Conservation (phyloP, 2,797 vertebrate genomes). For the Rhynchotus rufescens region DNA sequence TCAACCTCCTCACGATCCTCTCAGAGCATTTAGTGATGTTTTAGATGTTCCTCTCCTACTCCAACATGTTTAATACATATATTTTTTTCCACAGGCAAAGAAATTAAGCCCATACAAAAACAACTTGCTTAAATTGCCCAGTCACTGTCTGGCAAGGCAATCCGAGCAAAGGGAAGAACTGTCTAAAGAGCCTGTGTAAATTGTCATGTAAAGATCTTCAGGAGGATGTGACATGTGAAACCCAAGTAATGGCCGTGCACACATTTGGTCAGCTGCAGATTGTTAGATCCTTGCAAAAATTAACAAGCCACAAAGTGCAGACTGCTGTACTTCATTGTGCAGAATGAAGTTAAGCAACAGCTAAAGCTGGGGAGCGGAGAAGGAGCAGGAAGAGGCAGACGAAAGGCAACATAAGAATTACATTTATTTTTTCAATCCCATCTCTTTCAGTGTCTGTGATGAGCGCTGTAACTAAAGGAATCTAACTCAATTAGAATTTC, state of each 20-base stretch:
- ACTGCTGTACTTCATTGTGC: neutral
- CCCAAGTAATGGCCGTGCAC: neutral
- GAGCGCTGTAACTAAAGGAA: slow-evolving; percentile 43
- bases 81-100: neutral
- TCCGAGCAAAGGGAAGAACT: neutral
- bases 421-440: slow-evolving; percentile 59
- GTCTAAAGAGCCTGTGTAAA: neutral
- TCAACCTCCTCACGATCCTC: neutral
- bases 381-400: slow-evolving; percentile 5
- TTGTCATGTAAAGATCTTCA: neutral
- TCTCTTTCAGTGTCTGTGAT: slow-evolving; percentile 47
- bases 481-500: slow-evolving; percentile 68
- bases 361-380: slow-evolving; percentile 6
- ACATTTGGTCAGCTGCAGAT: neutral
- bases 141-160: neutral
- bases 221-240: neutral
- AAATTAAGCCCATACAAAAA: neutral
- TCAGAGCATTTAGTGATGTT: neutral
- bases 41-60: neutral
- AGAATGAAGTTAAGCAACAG: slow-evolving; percentile 58
- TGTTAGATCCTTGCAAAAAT: neutral
- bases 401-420: neutral
- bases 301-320: neutral
- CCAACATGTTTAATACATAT: neutral
- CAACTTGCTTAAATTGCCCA: neutral